These are phyloP conservation scores for Ceratina japonica DNA, from an alignment of 1,140 invertebrate genomes.

Conservation along the genomic window DNA sequence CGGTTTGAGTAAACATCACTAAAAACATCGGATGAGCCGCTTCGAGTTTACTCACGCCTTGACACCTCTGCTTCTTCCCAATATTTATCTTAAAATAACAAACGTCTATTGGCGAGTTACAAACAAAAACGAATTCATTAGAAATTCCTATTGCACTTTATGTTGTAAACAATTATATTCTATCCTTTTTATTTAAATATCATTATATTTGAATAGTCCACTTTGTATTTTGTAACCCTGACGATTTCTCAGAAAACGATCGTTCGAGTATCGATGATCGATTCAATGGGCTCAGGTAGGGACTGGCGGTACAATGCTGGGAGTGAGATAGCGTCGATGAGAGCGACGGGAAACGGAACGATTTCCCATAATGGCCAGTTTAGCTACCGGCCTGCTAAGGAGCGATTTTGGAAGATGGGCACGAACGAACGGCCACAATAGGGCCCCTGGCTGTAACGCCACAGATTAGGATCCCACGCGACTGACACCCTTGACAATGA, in stretches of 20 bases:
- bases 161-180: too few species aligned
- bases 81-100: too few species aligned
- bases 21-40: slow-evolving; percentile 64
- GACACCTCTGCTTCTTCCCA: slow-evolving; percentile 47
- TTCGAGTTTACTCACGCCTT: slow-evolving; percentile 55
- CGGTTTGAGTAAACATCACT: slow-evolving; percentile 17
- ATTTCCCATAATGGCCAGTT: slow-evolving; percentile 58
- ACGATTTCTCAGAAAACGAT: neutral
- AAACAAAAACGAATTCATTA: too few species aligned
- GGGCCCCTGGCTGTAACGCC: slow-evolving; percentile 54
- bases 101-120: too few species aligned
- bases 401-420: slow-evolving; percentile 65
- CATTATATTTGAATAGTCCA: neutral
- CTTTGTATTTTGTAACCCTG: neutral
- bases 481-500: slow-evolving; percentile 71
- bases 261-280: slow-evolving; percentile 22
- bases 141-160: too few species aligned
- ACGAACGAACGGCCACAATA: slow-evolving; percentile 64
- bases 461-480: slow-evolving; percentile 70
- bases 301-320: too few species aligned
- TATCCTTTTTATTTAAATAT: too few species aligned
- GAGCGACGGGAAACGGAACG: slow-evolving; percentile 25
- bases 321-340: neutral
- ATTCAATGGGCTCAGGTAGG: slow-evolving; percentile 38
- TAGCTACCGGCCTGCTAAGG: slow-evolving; percentile 57